Conservation (phyloP, 1,140 invertebrate species). For the Atta colombica region DNA sequence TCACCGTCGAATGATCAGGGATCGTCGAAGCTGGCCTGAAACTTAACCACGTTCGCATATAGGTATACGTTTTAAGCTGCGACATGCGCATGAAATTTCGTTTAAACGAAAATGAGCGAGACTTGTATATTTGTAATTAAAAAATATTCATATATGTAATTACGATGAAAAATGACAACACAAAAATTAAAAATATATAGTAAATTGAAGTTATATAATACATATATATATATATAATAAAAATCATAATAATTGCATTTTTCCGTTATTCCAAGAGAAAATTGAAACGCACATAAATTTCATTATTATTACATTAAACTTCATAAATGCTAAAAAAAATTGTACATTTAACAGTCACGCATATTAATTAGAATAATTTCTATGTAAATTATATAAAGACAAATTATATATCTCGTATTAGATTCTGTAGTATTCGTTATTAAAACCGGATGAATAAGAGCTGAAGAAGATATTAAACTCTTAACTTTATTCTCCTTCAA, state of each 20-base stretch:
- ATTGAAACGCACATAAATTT: constrained; percentile 11
- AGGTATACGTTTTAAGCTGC: neutral
- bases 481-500: constrained; percentile 15
- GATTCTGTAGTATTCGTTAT: constrained; percentile 2
- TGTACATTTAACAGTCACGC: constrained; percentile 8
- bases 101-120: neutral
- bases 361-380: constrained; percentile 12
- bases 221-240: too few species aligned
- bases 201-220: neutral
- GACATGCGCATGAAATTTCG: neutral
- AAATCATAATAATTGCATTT: neutral
- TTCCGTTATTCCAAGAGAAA: neutral
- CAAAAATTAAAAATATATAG: neutral
- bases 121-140: neutral
- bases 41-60: constrained; percentile 29
- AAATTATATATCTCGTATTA: constrained; percentile 13
- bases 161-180: neutral
- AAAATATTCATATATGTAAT: neutral
- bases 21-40: constrained; percentile 14
- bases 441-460: constrained; percentile 5
- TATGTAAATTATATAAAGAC: neutral
- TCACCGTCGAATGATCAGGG: constrained; percentile 40
- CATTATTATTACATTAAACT: neutral
- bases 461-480: constrained; percentile 32
- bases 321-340: neutral